Evolutionary conservation across 2,888 invertebrate genomes (phyloP).

Genomic region (Ichneumoninae sp.): DNA sequence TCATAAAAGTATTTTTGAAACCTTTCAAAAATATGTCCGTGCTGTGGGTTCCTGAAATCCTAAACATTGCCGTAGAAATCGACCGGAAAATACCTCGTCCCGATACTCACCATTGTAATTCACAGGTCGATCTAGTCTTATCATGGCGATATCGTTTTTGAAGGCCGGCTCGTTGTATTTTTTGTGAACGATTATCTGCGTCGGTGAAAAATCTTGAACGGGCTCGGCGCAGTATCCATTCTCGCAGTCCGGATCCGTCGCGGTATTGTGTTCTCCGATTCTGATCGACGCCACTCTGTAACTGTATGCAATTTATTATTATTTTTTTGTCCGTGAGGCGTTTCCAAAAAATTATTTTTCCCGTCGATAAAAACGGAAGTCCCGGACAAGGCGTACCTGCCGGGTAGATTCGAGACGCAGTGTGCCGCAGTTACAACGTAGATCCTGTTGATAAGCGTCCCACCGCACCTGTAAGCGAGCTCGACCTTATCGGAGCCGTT

Average conservation of each 20-base stretch:
- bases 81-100: background rate
- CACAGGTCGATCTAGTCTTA: constrained; percentile 77
- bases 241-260: constrained; percentile 77
- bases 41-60: too few species aligned
- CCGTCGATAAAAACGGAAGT: constrained; percentile 1
- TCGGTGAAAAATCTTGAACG: constrained; percentile 78
- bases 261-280: constrained; percentile 81
- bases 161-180: constrained; percentile 75
- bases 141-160: constrained; percentile 83
- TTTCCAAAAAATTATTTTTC: too few species aligned
- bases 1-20: too few species aligned
- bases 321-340: background rate
- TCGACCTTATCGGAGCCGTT: constrained; percentile 24
- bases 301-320: constrained; percentile 61
- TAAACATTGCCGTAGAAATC: too few species aligned
- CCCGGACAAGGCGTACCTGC: constrained; percentile 57
- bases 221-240: constrained; percentile 77
- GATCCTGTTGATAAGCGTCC: constrained; percentile 80
- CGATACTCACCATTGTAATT: constrained; percentile 77
- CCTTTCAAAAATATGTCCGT: too few species aligned
- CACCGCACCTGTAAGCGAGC: constrained; percentile 81
- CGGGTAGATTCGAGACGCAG: constrained; percentile 78
- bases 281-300: constrained; percentile 72
- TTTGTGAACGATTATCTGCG: constrained; percentile 76
- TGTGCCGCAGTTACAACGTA: constrained; percentile 84